Conservation (phyloP, 2,888 invertebrate species). For the Synergus umbraculus region DNA sequence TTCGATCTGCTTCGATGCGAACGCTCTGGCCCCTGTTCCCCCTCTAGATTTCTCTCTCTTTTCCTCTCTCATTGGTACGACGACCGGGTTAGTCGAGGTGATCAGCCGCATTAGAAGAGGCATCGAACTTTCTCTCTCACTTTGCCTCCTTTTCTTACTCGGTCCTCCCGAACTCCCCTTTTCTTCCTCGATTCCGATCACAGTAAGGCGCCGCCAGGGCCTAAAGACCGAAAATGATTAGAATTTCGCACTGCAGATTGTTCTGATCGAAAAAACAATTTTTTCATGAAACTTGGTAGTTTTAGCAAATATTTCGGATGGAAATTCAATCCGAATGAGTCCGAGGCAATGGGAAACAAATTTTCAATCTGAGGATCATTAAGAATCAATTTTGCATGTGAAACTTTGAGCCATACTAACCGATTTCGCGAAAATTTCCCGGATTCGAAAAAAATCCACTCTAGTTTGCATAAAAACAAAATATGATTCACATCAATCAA, state of each 20-base stretch:
- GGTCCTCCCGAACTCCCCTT: constrained; percentile 11
- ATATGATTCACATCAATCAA: too few species aligned
- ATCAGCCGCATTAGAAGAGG: constrained; percentile 58
- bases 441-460: too few species aligned
- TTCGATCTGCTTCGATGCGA: constrained; percentile 47
- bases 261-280: constrained; percentile 6
- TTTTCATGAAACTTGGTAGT: neutral
- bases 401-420: too few species aligned
- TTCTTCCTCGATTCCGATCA: constrained; percentile 23
- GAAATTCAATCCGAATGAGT: too few species aligned
- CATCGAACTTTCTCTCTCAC: constrained; percentile 56
- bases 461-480: too few species aligned
- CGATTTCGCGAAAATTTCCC: neutral
- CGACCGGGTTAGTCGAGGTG: constrained; percentile 50
- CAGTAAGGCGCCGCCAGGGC: constrained; percentile 43
- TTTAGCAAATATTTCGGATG: too few species aligned
- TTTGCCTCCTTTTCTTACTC: constrained; percentile 43
- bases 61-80: constrained; percentile 47
- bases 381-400: too few species aligned
- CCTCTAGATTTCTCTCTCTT: constrained; percentile 30
- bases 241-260: constrained; percentile 43
- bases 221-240: constrained; percentile 45
- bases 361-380: too few species aligned
- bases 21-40: constrained; percentile 8
- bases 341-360: too few species aligned